Percentiles rank a stretch among this genome's conserved stretches.
Conservation (phyloP, 2,888 invertebrate species). For the Agrypnus murinus region DNA sequence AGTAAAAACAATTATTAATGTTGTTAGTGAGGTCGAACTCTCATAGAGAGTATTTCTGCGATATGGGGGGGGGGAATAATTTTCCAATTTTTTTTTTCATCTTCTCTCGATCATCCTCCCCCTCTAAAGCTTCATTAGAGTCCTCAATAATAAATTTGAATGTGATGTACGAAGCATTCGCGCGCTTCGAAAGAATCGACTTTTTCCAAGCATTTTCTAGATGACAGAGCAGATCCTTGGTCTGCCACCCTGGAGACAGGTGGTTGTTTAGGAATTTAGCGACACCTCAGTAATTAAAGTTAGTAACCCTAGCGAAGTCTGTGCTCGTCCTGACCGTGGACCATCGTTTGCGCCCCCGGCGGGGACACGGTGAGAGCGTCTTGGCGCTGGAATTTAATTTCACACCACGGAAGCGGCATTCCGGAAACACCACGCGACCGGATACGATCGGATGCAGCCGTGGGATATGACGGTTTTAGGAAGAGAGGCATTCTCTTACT, state of each 20-base stretch:
- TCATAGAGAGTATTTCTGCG: no score
- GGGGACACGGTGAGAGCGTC: conserved; percentile 54
- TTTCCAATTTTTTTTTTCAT: no score
- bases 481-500: background rate
- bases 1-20: no score
- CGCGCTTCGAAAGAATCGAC: no score
- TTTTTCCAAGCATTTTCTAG: no score
- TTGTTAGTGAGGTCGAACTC: no score
- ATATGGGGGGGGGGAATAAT: no score
- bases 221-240: background rate
- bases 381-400: conserved; percentile 66
- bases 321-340: conserved; percentile 55
- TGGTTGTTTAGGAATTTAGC: conserved; percentile 62
- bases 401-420: conserved; percentile 62
- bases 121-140: no score
- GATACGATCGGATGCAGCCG: conserved; percentile 43
- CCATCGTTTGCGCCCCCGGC: conserved; percentile 39
- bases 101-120: no score
- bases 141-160: no score
- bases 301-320: conserved; percentile 56
- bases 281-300: conserved; percentile 64
- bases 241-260: conserved; percentile 54
- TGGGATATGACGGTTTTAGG: no score
- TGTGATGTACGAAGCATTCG: no score
- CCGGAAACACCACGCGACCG: conserved; percentile 53